Conservation (phyloP, 2,888 invertebrate genomes). For the Nipponacmea schrenckii region DNA sequence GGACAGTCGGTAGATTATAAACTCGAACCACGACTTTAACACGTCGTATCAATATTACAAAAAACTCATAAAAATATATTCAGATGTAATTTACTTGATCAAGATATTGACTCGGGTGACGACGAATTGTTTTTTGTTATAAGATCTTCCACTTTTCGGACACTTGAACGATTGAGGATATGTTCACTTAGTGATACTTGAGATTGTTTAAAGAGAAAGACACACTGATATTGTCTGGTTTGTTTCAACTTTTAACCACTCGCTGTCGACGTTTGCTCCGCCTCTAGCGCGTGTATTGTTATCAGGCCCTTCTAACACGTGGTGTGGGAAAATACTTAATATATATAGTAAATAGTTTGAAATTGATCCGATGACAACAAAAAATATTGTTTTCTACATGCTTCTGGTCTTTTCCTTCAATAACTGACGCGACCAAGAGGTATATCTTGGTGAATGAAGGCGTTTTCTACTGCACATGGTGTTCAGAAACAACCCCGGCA, state of each 20-base stretch:
- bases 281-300: conserved; percentile 6
- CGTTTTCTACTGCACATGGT: too few species aligned
- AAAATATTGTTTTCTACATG: too few species aligned
- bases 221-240: conserved; percentile 1
- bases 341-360: too few species aligned
- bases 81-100: too few species aligned
- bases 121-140: conserved; percentile 6
- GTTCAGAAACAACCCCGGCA: too few species aligned
- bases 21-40: too few species aligned
- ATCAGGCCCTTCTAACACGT: background rate
- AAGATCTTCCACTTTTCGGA: background rate
- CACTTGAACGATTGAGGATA: conserved; percentile 5
- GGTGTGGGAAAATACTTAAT: background rate
- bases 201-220: conserved; percentile 2
- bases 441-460: background rate
- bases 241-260: conserved; percentile 3
- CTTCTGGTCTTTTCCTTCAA: too few species aligned
- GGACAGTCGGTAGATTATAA: too few species aligned
- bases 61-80: too few species aligned
- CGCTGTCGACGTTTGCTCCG: conserved; percentile 3
- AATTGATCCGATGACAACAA: too few species aligned
- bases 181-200: conserved; percentile 8
- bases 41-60: too few species aligned
- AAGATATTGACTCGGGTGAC: background rate
- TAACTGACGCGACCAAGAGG: background rate